Percentiles rank a stretch among this genome's conserved stretches.
These are phyloP conservation scores for Orussus abietinus DNA, from an alignment of 1,140 invertebrate genomes.

Conservation along the genomic window DNA sequence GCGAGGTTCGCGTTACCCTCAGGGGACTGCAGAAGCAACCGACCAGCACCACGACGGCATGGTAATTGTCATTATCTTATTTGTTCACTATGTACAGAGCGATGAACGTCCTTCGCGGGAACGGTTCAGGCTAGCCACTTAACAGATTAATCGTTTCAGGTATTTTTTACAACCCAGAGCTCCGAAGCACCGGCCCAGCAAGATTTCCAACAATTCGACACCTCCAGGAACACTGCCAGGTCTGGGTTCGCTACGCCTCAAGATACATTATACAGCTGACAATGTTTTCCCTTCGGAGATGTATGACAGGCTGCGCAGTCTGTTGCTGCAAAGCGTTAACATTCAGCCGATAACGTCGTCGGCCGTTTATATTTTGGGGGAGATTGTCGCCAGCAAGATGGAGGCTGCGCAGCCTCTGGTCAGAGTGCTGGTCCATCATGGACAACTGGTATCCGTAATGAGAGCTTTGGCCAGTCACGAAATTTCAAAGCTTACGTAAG, in stretches of 20 bases:
- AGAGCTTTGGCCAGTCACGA: slow-evolving; percentile 77
- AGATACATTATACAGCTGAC: slow-evolving; percentile 84
- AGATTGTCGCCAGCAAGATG: slow-evolving; percentile 79
- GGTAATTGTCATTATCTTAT: slow-evolving; percentile 49
- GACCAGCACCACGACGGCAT: slow-evolving; percentile 58
- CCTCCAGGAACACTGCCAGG: slow-evolving; percentile 65
- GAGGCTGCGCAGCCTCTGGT: slow-evolving; percentile 85
- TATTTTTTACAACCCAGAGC: slow-evolving; percentile 80
- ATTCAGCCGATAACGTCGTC: slow-evolving; percentile 79
- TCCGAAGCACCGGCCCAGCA: slow-evolving; percentile 57
- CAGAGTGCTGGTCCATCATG: slow-evolving; percentile 77
- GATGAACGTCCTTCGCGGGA: no score
- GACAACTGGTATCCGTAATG: slow-evolving; percentile 78
- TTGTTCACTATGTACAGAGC: no score
- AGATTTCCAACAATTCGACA: slow-evolving; percentile 61
- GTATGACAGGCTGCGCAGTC: slow-evolving; percentile 71
- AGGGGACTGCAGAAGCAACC: slow-evolving; percentile 63
- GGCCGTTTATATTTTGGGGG: slow-evolving; percentile 81
- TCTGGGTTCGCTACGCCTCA: slow-evolving; percentile 77
- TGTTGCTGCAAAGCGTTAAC: slow-evolving; percentile 72
- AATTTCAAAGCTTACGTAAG: slow-evolving; percentile 84
- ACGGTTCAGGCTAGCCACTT: no score
- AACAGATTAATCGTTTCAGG: slow-evolving; percentile 59
- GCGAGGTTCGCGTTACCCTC: slow-evolving; percentile 77
- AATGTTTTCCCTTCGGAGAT: slow-evolving; percentile 78